These are phyloP conservation scores for Augochlorella aurata DNA, from an alignment of 2,888 invertebrate genomes.

Conservation along the genomic window DNA sequence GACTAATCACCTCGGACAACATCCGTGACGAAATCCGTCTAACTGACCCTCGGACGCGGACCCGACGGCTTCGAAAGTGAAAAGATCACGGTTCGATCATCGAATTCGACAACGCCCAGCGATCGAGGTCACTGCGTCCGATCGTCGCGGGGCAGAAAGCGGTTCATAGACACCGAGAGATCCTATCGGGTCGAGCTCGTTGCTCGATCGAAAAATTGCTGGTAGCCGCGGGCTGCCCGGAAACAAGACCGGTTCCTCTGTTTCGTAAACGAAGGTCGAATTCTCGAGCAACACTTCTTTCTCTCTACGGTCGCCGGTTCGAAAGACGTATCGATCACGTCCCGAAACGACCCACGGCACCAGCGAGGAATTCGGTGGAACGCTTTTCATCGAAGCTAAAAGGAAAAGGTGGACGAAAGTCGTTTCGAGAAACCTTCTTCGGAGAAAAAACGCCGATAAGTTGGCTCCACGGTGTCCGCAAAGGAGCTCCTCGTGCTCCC, in stretches of 20 bases:
- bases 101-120: neutral
- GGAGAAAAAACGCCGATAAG: neutral
- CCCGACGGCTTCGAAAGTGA: neutral
- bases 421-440: neutral
- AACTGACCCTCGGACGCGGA: constrained; percentile 9
- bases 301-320: neutral
- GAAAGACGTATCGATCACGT: constrained; percentile 37
- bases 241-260: constrained; percentile 39
- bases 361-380: neutral
- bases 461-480: neutral
- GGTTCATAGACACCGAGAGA: neutral
- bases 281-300: constrained; percentile 26
- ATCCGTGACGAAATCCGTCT: neutral
- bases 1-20: no score
- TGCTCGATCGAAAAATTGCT: constrained; percentile 41
- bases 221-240: constrained; percentile 36
- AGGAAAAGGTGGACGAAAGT: neutral
- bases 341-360: neutral
- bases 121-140: neutral
- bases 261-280: constrained; percentile 57
- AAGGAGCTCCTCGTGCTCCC: neutral
- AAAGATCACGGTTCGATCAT: neutral
- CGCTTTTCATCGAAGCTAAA: neutral
- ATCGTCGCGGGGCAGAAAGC: neutral
- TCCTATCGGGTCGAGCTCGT: constrained; percentile 5